Evolutionary conservation across 2,113 vertebrate genomes (phyloP), one percentile per base, ranked within the genome.

Genomic region (Dascyllus trimaculatus): DNA sequence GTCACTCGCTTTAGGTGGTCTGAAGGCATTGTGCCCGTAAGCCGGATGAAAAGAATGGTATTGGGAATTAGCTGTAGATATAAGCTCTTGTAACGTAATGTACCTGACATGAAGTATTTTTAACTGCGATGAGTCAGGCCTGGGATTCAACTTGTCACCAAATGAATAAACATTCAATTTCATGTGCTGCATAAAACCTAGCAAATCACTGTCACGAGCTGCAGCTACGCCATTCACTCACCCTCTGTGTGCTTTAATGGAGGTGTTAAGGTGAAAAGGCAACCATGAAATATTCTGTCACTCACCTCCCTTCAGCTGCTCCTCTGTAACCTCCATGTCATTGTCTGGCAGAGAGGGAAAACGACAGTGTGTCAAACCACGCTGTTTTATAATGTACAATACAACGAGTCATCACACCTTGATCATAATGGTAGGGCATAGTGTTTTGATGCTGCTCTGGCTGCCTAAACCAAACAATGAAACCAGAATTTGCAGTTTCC

Each of bases 281-380:
- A 87, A 72, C 80, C 90, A 87, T 91, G 84, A 88, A 89, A 91
- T 88, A 79, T 81, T 86, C 88, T 81, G 88, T 93, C 90, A 94
- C 92, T 94, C 88, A 95, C 95, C 94, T 78, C 81, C 90, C 82
- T 88, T 90, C 75, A 21, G 71, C 75, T 82, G 82, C 81, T 89
- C 79, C 82, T 90, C 92, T 58, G 84, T 73, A 82, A 80, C 89
- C 68, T 94, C 91, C 82, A 88, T 89, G 75, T 94, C 90, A 65
- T 91, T 91, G 88, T 93, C 94, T 95, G 82, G 77, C 51, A 67
- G 65, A 81, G 59, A 49, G 71, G 46, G 72, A 40, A 67, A 71
- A 88, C 56, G 67, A 89, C 65, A 89, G 58, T 4, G 19, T 80
- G 80, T 89, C 80, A 89, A 71, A 86, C 17, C n/a, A 38, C 22